These are phyloP conservation scores for Drosophila virilis DNA, from an alignment of 1,140 invertebrate genomes.

Conservation along the genomic window DNA sequence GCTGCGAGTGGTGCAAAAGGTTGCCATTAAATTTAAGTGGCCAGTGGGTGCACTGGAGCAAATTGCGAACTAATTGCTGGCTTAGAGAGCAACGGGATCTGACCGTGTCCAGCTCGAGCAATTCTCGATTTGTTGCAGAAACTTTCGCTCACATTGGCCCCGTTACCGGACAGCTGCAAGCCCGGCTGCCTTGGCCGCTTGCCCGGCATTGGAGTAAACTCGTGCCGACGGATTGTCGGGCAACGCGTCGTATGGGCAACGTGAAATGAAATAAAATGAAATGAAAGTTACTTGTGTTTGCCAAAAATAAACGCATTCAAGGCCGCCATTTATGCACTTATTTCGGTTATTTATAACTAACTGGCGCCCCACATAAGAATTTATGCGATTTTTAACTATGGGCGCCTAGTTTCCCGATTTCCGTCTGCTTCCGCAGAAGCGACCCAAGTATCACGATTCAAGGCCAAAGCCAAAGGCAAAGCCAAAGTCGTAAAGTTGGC, in stretches of 20 bases:
- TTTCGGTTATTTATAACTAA: constrained; percentile 69
- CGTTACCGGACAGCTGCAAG: constrained; percentile 18
- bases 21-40: constrained; percentile 41
- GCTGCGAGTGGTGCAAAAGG: constrained; percentile 5
- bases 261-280: constrained; percentile 20
- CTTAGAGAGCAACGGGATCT: constrained; percentile 20
- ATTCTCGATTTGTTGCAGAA: constrained; percentile 54
- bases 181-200: constrained; percentile 29
- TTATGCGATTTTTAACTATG: constrained; percentile 63
- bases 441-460: constrained; percentile 5
- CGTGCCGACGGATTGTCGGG: constrained; percentile 24
- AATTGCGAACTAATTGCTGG: constrained; percentile 48
- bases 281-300: constrained; percentile 18
- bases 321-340: constrained; percentile 55
- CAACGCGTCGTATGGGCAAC: constrained; percentile 46
- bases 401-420: constrained; percentile 26
- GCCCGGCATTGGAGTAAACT: constrained; percentile 40
- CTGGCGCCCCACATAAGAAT: constrained; percentile 54
- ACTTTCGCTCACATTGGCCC: constrained; percentile 50
- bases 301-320: constrained; percentile 68
- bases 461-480: constrained; percentile 50
- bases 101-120: background rate
- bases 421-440: constrained; percentile 14
- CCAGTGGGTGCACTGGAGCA: constrained; percentile 22
- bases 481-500: constrained; percentile 68